These are phyloP conservation scores for Diplodus puntazzo DNA, from an alignment of 2,797 vertebrate genomes.

Conservation along the genomic window DNA sequence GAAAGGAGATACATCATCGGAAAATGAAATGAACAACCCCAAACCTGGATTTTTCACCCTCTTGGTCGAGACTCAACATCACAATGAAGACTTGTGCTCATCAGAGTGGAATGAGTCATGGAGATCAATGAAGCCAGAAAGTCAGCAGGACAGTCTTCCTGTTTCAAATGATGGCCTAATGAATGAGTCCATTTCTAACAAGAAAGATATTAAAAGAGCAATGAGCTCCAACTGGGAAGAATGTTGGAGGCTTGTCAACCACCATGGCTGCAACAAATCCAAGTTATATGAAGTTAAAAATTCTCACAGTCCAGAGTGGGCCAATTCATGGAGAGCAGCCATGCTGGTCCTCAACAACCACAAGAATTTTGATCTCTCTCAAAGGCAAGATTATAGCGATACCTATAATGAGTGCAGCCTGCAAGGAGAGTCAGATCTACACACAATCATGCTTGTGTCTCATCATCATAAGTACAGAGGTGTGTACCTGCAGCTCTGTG, in stretches of 20 bases:
- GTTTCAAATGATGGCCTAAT: slow-evolving; percentile 4
- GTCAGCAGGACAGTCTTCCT: slow-evolving; percentile 8
- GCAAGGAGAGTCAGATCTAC: slow-evolving; percentile 14
- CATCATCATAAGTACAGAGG: slow-evolving; percentile 32
- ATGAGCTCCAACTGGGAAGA: slow-evolving; percentile 49
- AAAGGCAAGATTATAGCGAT: background rate
- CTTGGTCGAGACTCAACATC: slow-evolving; percentile 56
- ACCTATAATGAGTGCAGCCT: background rate
- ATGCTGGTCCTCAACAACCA: slow-evolving; percentile 20
- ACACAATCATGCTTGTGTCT: slow-evolving; percentile 30
- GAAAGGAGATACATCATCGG: slow-evolving; percentile 1
- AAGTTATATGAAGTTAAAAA: slow-evolving; percentile 10
- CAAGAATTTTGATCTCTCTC: slow-evolving; percentile 26
- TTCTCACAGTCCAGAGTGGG: slow-evolving; percentile 50
- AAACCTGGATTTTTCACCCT: slow-evolving; percentile 32
- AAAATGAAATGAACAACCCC: background rate
- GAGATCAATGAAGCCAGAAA: slow-evolving; percentile 65
- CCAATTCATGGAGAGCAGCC: slow-evolving; percentile 66
- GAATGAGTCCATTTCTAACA: background rate
- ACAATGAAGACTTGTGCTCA: slow-evolving; percentile 44
- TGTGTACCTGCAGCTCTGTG: slow-evolving; percentile 25
- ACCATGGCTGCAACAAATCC: slow-evolving; percentile 48
- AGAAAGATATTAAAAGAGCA: slow-evolving; percentile 12
- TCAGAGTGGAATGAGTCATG: slow-evolving; percentile 77
- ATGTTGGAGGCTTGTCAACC: slow-evolving; percentile 71